A percentile compares a stretch with the other conserved stretches of the same genome.
Evolutionary conservation across 2,113 vertebrate species (phyloP).

Genomic region (Onychostoma macrolepis): DNA sequence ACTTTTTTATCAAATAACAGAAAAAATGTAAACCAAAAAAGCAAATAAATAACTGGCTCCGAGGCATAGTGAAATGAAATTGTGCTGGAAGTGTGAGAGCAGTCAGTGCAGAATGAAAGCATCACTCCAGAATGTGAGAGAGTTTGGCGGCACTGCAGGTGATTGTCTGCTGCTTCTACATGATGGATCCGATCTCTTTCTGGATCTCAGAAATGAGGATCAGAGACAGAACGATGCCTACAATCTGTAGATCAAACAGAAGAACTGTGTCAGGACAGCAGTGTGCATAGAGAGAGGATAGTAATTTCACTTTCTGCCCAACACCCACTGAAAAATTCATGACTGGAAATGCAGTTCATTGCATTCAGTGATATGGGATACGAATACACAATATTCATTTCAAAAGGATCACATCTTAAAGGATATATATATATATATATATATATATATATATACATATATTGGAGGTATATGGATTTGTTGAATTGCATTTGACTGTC

Average conservation of each 20-base stretch:
- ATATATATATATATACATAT: neutral
- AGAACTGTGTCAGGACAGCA: slow-evolving; percentile 1
- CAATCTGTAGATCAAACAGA: slow-evolving; percentile 69
- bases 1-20: neutral
- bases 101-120: slow-evolving; percentile 8
- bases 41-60: slow-evolving; percentile 18
- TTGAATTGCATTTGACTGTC: neutral
- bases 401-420: neutral
- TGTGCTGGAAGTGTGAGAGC: neutral
- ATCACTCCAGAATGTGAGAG: neutral
- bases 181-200: slow-evolving; percentile 73
- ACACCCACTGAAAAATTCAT: slow-evolving; percentile 16
- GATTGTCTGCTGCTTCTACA: slow-evolving; percentile 57
- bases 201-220: slow-evolving; percentile 80
- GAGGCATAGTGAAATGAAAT: slow-evolving; percentile 19
- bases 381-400: neutral
- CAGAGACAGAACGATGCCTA: slow-evolving; percentile 79
- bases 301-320: neutral
- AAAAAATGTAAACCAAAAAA: neutral
- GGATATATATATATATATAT: too few species aligned
- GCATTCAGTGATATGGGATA: neutral
- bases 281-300: neutral
- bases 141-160: neutral
- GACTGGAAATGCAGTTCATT: neutral
- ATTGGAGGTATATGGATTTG: neutral